Evolutionary conservation across 2,888 invertebrate species (phyloP), one percentile per base, ranked within the genome.

Genomic region (Leucania comma): DNA sequence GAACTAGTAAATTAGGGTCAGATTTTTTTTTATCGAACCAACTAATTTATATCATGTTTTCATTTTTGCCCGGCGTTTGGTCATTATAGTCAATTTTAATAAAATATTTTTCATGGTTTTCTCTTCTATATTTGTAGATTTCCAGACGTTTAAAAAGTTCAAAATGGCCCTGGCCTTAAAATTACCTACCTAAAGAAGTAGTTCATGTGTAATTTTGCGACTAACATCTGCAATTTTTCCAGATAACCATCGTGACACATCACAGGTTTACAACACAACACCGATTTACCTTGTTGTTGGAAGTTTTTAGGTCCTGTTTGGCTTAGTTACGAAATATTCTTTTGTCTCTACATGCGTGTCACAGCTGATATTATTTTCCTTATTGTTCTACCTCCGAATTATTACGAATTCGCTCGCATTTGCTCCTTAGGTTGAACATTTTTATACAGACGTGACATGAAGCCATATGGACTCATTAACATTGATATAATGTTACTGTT

Each of bases 301-400:
- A 48, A 42, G 42, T 70, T 68, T 72, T 65, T 57, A 63, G 59
- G 60, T 51, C 54, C 56, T 62, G 26, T 67, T 57, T 56, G 53
- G 6, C 54, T 64, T 29, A 20, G 42, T 79, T 82, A 63, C 75
- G 81, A 82, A 78, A 83, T 70, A 50, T 63, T 66, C 53, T 58
- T 50, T 64, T 53, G 53, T 59, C 38, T 73, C 48, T 59, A 53
- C 57, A 64, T 72, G 63, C 68, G 70, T 74, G 68, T 54, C 59
- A 46, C 53, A 63, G 60, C 69, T 71, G 65, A 73, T 69, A 78
- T 78, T 54, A 64, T 82, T 83, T 82, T 84, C 77, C 82, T 82
- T 72, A 66, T 77, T 71, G 69, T 70, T 51, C 22, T 75, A 58
- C 61, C 59, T 62, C 60, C 57, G 68, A 81, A 79, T 75, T 75